Conservation (phyloP, 2,797 vertebrate genomes). For the Eospalax fontanierii region DNA sequence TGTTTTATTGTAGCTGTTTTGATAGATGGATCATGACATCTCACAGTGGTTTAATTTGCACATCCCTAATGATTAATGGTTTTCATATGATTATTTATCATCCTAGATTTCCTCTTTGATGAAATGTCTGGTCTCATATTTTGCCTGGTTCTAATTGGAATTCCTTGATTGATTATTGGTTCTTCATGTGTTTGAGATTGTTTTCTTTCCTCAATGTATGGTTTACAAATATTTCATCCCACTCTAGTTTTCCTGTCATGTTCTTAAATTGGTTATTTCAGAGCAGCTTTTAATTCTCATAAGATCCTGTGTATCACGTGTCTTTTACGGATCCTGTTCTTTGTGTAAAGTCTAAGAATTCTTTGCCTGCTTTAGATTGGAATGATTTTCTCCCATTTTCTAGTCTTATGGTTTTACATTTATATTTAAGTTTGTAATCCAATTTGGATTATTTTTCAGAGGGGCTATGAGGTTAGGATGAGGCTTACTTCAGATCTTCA, state of each 20-base stretch:
- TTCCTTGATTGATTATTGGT: background rate
- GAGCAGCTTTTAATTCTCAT: background rate
- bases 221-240: background rate
- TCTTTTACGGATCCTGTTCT: background rate
- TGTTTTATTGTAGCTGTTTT: background rate
- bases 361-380: background rate
- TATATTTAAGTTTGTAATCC: background rate
- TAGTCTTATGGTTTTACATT: background rate
- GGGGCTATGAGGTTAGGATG: background rate
- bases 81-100: background rate
- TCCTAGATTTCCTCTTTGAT: background rate
- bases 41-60: background rate
- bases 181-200: background rate
- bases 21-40: background rate
- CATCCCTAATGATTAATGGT: background rate
- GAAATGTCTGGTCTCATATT: background rate
- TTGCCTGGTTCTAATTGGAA: background rate
- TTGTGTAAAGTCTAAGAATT: background rate
- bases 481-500: background rate
- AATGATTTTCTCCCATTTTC: background rate
- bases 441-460: background rate
- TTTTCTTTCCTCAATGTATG: background rate
- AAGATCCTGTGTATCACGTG: background rate
- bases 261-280: background rate
- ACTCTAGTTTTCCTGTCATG: background rate